Conservation (phyloP, 2,888 invertebrate genomes). For the Phaonia tiefii region DNA sequence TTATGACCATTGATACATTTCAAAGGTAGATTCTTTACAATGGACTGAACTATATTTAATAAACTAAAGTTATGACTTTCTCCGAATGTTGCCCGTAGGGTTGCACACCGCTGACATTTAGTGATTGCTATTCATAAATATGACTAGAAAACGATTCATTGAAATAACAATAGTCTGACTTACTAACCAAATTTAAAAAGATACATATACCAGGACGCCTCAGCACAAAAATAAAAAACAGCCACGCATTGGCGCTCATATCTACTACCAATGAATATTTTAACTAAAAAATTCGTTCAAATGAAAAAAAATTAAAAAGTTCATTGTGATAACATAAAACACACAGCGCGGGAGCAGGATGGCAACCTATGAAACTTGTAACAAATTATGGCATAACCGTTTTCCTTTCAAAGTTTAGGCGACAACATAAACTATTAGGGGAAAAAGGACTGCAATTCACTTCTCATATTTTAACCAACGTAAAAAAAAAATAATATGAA, state of each 20-base stretch:
- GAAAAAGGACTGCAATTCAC: neutral
- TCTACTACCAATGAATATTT: too few species aligned
- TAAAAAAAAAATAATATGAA: constrained; percentile 24
- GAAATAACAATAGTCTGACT: constrained; percentile 11
- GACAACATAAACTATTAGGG: neutral
- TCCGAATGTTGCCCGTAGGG: too few species aligned
- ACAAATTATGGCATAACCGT: constrained; percentile 43
- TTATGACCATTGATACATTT: too few species aligned
- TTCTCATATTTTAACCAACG: neutral
- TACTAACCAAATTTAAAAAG: constrained; percentile 29
- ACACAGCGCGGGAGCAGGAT: neutral
- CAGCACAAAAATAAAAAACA: neutral
- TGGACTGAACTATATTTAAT: too few species aligned
- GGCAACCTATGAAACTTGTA: constrained; percentile 13
- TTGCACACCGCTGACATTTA: constrained; percentile 9
- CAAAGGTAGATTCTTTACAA: too few species aligned
- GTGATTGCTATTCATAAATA: constrained; percentile 21
- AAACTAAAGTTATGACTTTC: too few species aligned
- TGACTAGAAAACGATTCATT: constrained; percentile 3
- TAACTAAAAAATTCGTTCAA: constrained; percentile 25
- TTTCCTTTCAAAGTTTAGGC: constrained; percentile 13
- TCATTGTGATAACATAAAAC: neutral
- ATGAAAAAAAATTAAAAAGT: constrained; percentile 42
- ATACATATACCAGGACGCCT: too few species aligned
- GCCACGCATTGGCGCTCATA: too few species aligned